Base-by-base conservation (phyloP, 2,797 vertebrate species). In the Dromococcyx pavoninus region DNA sequence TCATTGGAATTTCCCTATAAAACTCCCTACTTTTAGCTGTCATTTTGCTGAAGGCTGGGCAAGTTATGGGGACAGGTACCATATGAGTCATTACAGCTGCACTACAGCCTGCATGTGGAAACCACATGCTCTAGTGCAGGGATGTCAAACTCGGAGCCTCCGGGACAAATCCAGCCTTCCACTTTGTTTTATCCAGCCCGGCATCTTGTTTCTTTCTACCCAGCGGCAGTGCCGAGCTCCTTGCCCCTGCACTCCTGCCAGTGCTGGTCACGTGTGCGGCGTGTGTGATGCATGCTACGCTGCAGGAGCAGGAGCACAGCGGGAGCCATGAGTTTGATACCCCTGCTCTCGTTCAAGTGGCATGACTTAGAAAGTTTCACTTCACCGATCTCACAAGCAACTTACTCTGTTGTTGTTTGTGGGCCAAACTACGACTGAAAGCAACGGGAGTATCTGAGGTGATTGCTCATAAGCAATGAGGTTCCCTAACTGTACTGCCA, bases 81-180 rank as follows among this genome's bases (percentile, higher is more conserved):
- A 69, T 57, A 58, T 6, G 28, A 43, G 44, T 27, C 82, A 61
- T 5, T 46, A 32, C 33, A 65, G 61, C 79, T 80, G 60, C 35
- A 28, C 14, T n/a, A 37, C 8, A 3, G 37, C 75, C 84, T 56
- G 62, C 50, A 35, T n/a, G 17, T 6, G 69, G 75, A 51, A 75
- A 50, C 33, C 17, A 14, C 1, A 0, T 2, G 21, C 66, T 64
- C 46, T 1, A 9, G n/a, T 21, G 39, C 48, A 41, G 39, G 39
- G 39, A 39, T 41, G 39, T 41, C 39, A 41, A 41, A 41, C 39
- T 41, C 39, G 10, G 10, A 41, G 39, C 39, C 10, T 39, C 14
- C 41, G 39, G 39, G 39, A 39, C 14, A 39, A 10, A 41, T 41
- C 10, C 14, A n/a, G 10, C 39, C 14, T 39, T 41, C 10, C 39